Base-by-base conservation (phyloP, 2,797 vertebrate genomes). In the Limnodromus scolopaceus region DNA sequence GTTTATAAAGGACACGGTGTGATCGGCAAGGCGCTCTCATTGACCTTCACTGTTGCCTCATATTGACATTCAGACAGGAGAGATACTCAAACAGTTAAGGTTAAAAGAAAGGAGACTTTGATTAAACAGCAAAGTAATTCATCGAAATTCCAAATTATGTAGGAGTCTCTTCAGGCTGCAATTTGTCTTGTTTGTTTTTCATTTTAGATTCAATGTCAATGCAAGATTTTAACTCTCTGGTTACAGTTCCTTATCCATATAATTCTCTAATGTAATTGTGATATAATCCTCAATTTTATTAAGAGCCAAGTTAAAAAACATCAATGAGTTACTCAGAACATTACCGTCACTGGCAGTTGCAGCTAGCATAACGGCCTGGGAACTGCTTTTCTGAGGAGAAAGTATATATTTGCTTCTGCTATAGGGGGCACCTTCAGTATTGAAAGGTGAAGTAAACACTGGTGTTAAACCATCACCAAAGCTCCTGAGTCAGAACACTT, bases 91-190 rank as follows among this genome's bases (percentile, higher is more conserved):
- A 92, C 92, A 92, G 94, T 85, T 75, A 87, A 93, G 95, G 92
- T 95, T 89, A 96, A 89, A 94, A 74, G 89, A 80, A 96, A 97
- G 95, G 87, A 66, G 85, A 96, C 93, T 97, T 96, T 95, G 95
- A 97, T 96, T 97, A 97, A 97, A 92, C 96, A 97, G 88, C 82
- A 64, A 84, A 94, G 90, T 78, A 94, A 93, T 93, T 87, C 96
- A 95, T 91, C 7, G 23, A 93, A 97, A 94, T 96, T 86, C 95
- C 93, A 96, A 95, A 96, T 95, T 88, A 92, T 84, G 70, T 84
- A 68, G 86, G 79, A 94, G 86, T 71, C 71, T 22, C 13, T 74
- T 69, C 91, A 66, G 76, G 78, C 77, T 79, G 27, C 79, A 84
- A 9, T 76, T 89, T 71, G 61, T 89, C 71, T 84, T 96, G 84